Evolutionary conservation across 2,113 vertebrate species (phyloP), one percentile per base, ranked within the genome.

Genomic region (Egretta garzetta): DNA sequence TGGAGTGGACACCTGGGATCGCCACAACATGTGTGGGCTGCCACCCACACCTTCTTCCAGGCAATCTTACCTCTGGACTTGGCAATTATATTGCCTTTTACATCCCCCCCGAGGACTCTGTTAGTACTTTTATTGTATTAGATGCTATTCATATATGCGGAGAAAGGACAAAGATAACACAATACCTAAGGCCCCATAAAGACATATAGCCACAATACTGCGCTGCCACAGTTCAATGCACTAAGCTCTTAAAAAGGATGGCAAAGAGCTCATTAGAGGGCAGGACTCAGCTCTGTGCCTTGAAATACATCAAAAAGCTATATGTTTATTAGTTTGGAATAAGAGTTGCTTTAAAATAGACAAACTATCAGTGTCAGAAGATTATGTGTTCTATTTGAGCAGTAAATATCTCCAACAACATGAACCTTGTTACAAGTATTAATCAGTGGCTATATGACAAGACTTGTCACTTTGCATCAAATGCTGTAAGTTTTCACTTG

Each of bases 391-490:
- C 63, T 88, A 37, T 75, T 63, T 94, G 50, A 84, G 75, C 75
- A 86, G 58, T n/a, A 86, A 96, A 56, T 39, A 90, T 90, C 95
- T 93, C 59, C 84, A 76, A 71, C 59, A 89, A 55, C 50, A 94
- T 82, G 79, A 90, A 45, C 35, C 72, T 94, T 67, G 62, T 93
- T 94, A 95, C 88, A 96, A 95, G 73, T 62, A 83, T 81, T 95
- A 87, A 76, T 93, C 59, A 75, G 64, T 71, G n/a, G 33, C 62
- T 95, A 12, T 35, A 67, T 82, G 87, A 96, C 84, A 96, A 86
- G 71, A 26, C 64, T 58, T 90, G 86, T 88, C 93, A 84, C 80
- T 97, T 93, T 84, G 39, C 58, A 88, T 96, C 59, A 96, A 92
- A 67, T 73, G 41, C 27, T 55, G 59, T 32, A 84, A 50, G 43